A percentile compares a stretch with the other conserved stretches of the same genome.
Evolutionary conservation across 1,140 invertebrate genomes (phyloP).

Genomic region (Liolophura sinensis): DNA sequence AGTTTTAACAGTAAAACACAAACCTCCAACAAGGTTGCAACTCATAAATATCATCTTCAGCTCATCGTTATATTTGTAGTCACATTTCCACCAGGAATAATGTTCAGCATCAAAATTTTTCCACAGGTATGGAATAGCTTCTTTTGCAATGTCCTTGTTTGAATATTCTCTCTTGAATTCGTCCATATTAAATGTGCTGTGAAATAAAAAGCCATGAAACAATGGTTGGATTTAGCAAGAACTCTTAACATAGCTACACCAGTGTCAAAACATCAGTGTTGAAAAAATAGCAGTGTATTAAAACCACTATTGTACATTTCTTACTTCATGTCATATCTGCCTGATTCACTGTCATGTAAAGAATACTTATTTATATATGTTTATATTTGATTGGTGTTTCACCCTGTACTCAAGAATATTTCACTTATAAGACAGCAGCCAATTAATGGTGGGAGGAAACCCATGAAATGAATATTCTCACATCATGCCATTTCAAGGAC

Average conservation of each 20-base stretch:
- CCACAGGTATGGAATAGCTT: conserved; percentile 98
- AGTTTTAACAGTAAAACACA: conserved; percentile 34
- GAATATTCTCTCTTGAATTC: conserved; percentile 97
- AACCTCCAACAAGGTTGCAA: conserved; percentile 89
- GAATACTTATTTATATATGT: too few species aligned
- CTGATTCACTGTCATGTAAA: too few species aligned
- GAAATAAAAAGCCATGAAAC: conserved; percentile 16
- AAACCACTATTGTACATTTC: too few species aligned
- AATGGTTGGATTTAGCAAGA: not conserved
- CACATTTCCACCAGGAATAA: conserved; percentile 96
- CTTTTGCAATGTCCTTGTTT: conserved; percentile 86
- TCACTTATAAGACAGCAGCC: too few species aligned
- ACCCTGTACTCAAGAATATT: too few species aligned
- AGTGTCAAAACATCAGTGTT: too few species aligned
- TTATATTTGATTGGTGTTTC: too few species aligned
- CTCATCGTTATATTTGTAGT: conserved; percentile 97
- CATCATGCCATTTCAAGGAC: too few species aligned
- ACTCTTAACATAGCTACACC: not conserved
- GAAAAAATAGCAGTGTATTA: too few species aligned
- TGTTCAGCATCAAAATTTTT: conserved; percentile 95
- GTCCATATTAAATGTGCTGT: conserved; percentile 90
- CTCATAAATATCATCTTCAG: conserved; percentile 93
- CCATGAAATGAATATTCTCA: too few species aligned
- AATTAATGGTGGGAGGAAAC: too few species aligned
- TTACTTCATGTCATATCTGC: too few species aligned